These are phyloP conservation scores for Epizoanthus illoricatus DNA, from an alignment of 92 coral and sea anemone species.

Conservation along the genomic window DNA sequence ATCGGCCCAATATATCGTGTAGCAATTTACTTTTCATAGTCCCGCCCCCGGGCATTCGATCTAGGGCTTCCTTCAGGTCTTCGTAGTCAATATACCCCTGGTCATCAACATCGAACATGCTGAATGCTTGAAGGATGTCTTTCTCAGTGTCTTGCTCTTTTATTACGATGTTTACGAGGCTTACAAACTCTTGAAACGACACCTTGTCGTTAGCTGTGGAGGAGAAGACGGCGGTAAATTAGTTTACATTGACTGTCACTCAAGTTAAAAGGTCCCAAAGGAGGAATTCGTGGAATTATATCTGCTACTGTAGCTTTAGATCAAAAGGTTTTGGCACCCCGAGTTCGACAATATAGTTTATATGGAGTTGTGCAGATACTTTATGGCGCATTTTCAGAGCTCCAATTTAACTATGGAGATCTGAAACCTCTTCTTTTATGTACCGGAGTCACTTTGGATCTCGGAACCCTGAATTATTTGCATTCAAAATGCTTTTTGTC, in stretches of 20 bases:
- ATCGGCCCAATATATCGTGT: constrained; percentile 3
- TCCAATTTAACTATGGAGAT: no score
- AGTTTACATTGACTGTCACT: not conserved
- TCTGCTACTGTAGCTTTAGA: no score
- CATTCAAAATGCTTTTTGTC: no score
- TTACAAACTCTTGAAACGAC: constrained; percentile 26
- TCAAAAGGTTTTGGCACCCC: no score
- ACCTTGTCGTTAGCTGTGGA: constrained; percentile 12
- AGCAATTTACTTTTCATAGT: constrained; percentile 7
- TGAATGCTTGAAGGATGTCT: constrained; percentile 27
- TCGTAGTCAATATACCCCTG: not conserved
- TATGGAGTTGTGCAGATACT: no score
- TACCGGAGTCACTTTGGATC: no score
- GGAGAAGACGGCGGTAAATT: not conserved
- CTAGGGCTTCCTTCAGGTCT: constrained; percentile 20
- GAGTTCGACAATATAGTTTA: no score
- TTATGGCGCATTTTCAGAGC: no score
- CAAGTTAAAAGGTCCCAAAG: no score
- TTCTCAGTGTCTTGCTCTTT: constrained; percentile 30
- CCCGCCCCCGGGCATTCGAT: constrained; percentile 28
- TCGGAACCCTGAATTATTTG: no score
- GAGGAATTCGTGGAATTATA: no score
- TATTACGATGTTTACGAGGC: not conserved
- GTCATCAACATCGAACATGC: constrained; percentile 27
- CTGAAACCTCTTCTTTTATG: no score